These are phyloP conservation scores for Rostratula benghalensis DNA, from an alignment of 2,113 vertebrate genomes.

Conservation along the genomic window DNA sequence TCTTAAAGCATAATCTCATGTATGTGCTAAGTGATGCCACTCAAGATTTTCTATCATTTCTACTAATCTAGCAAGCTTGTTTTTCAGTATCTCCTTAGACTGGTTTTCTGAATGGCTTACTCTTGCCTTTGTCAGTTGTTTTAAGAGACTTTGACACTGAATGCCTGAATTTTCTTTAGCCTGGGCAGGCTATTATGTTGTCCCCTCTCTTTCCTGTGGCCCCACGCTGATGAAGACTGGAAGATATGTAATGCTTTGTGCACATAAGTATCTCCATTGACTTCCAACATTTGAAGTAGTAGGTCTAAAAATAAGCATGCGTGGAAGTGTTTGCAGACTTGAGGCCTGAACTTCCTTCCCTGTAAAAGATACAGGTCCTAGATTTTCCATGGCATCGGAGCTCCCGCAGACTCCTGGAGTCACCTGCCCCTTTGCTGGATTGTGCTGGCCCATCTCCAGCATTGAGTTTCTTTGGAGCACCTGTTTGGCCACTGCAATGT, in stretches of 20 bases:
- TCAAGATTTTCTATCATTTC: background rate
- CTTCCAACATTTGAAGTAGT: background rate
- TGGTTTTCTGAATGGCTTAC: background rate
- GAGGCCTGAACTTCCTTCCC: background rate
- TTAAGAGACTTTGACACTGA: background rate
- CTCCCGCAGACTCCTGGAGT: background rate
- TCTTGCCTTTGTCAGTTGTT: background rate
- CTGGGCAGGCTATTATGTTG: background rate
- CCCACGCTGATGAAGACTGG: background rate
- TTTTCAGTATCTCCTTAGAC: background rate
- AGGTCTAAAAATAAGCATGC: constrained; percentile 10
- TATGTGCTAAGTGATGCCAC: background rate
- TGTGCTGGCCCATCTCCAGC: background rate
- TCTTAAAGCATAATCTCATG: background rate
- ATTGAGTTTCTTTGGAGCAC: background rate
- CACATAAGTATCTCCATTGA: background rate
- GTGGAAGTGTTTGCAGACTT: background rate
- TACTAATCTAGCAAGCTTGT: background rate
- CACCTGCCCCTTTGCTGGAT: background rate
- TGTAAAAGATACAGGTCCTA: background rate
- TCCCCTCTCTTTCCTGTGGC: background rate
- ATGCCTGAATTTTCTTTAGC: background rate
- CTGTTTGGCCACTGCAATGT: background rate
- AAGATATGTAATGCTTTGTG: background rate
- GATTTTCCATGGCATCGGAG: background rate